phyloP scores from a whole-genome alignment of 2,888 invertebrate genomes.

The Xestoiulus laeticollis region DNA sequence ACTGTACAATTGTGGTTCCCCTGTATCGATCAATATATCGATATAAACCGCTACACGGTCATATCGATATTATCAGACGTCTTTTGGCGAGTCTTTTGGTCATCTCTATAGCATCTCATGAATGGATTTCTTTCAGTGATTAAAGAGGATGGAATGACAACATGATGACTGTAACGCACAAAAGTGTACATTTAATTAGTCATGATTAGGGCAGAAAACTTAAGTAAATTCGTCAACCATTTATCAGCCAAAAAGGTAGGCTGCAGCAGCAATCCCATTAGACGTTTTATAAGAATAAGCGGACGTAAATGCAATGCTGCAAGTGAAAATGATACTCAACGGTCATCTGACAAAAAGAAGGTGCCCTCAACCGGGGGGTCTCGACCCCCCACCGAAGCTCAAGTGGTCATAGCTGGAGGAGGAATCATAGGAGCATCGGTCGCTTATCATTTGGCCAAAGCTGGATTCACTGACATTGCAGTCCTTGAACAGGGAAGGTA shows the following conservation, averaged over 20 bases:
- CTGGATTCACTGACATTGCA: slow-evolving; percentile 86
- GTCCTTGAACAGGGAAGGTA: slow-evolving; percentile 86
- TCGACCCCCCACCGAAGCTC: slow-evolving; percentile 69
- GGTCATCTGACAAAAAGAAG: background rate
- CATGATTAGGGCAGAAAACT: background rate
- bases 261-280: background rate
- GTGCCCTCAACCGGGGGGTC: background rate
- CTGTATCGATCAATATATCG: background rate
- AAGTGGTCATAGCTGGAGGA: slow-evolving; percentile 89
- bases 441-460: slow-evolving; percentile 84
- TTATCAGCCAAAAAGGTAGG: background rate
- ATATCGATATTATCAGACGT: background rate
- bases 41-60: background rate
- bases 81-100: background rate
- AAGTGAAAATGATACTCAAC: background rate
- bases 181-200: background rate
- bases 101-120: background rate
- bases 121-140: background rate
- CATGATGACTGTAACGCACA: background rate
- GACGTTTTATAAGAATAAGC: background rate
- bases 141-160: background rate
- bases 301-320: background rate
- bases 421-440: slow-evolving; percentile 92
- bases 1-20: background rate
- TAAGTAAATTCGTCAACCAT: background rate